Evolutionary conservation across 2,797 vertebrate genomes (phyloP).

Genomic region (Sebastes cheni): DNA sequence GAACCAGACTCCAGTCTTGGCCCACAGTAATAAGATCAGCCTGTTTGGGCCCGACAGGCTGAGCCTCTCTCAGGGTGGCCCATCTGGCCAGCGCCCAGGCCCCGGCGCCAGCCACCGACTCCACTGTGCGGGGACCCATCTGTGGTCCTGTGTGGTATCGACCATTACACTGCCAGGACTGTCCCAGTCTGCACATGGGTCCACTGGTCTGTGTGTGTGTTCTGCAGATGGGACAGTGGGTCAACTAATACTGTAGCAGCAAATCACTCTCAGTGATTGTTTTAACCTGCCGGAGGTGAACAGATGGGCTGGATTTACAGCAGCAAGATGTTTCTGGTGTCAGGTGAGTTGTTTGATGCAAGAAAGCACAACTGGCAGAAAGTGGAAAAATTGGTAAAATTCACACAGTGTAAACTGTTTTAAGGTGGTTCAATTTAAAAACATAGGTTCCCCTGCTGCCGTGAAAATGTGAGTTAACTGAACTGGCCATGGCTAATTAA

Average conservation of each 20-base stretch:
- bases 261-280: constrained; percentile 15
- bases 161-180: constrained; percentile 53
- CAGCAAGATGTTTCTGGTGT: neutral
- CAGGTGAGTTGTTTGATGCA: neutral
- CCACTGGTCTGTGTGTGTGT: constrained; percentile 51
- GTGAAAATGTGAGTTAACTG: neutral
- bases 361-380: neutral
- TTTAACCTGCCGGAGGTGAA: constrained; percentile 8
- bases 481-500: neutral
- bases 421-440: neutral
- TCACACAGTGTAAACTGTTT: neutral
- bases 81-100: constrained; percentile 72
- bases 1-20: constrained; percentile 65
- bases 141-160: constrained; percentile 73
- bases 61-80: constrained; percentile 75
- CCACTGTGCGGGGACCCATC: constrained; percentile 69
- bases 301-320: constrained; percentile 12
- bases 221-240: constrained; percentile 61
- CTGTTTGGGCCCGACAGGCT: constrained; percentile 67
- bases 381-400: neutral
- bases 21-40: constrained; percentile 73
- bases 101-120: constrained; percentile 63
- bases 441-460: neutral
- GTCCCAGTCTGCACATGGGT: constrained; percentile 53
- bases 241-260: constrained; percentile 32